A percentile compares a stretch with the other conserved stretches of the same genome.
Evolutionary conservation across 2,888 invertebrate species (phyloP).

Genomic region (Tiliacea citrago): DNA sequence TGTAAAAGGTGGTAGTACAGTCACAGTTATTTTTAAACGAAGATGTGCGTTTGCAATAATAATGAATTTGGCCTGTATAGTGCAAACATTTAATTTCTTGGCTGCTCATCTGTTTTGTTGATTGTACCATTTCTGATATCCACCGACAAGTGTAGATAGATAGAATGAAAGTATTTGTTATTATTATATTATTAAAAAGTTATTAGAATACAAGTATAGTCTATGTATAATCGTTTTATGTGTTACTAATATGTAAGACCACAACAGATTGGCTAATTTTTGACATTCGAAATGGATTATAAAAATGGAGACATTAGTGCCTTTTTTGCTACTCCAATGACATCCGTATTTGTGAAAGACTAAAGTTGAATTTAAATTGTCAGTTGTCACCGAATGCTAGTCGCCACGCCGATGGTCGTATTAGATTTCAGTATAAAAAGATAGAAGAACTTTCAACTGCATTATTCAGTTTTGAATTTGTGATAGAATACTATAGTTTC

Average conservation of each 20-base stretch:
- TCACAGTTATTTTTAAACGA: too few relatives aligned
- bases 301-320: background rate
- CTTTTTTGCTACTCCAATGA: constrained; percentile 8
- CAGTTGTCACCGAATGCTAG: too few relatives aligned
- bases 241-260: constrained; percentile 45
- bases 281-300: background rate
- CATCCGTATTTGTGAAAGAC: background rate
- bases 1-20: too few relatives aligned
- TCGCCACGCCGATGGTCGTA: background rate
- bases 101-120: constrained; percentile 3
- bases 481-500: constrained; percentile 31
- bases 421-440: background rate
- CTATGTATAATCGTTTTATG: constrained; percentile 52
- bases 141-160: constrained; percentile 37
- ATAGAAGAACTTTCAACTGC: constrained; percentile 1
- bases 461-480: constrained; percentile 32
- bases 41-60: too few relatives aligned
- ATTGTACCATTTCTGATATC: constrained; percentile 31
- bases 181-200: constrained; percentile 34
- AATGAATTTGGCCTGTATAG: too few relatives aligned
- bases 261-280: constrained; percentile 24
- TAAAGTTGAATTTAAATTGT: constrained; percentile 4
- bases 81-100: background rate
- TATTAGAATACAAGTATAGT: constrained; percentile 35
- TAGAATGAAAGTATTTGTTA: constrained; percentile 54